Conservation (phyloP, 2,888 invertebrate genomes). For the Andrena trimmerana region DNA sequence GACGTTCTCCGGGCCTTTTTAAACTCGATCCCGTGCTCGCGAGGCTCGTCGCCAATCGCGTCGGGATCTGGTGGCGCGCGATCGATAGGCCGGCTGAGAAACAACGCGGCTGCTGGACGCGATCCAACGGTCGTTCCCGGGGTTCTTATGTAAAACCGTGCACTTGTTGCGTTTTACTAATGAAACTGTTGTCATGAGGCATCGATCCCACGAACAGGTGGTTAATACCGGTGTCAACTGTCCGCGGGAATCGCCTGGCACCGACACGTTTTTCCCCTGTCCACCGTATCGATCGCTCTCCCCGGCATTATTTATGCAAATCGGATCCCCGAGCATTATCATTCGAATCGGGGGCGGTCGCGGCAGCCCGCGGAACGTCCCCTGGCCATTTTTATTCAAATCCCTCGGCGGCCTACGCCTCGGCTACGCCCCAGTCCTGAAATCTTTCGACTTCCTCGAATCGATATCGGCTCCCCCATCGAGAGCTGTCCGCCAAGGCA, state of each 20-base stretch:
- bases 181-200: constrained; percentile 57
- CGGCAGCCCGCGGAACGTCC: background rate
- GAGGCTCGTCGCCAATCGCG: background rate
- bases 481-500: constrained; percentile 9
- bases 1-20: background rate
- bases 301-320: constrained; percentile 31
- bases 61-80: background rate
- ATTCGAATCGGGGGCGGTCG: constrained; percentile 2
- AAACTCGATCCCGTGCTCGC: background rate
- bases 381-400: constrained; percentile 22
- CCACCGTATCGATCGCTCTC: constrained; percentile 26
- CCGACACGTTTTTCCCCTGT: constrained; percentile 35
- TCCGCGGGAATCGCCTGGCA: constrained; percentile 9
- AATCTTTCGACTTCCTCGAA: background rate
- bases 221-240: constrained; percentile 47
- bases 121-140: constrained; percentile 21
- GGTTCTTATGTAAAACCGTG: constrained; percentile 43
- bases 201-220: constrained; percentile 61
- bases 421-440: too few relatives aligned
- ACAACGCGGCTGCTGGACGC: constrained; percentile 19
- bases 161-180: constrained; percentile 63
- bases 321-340: constrained; percentile 13
- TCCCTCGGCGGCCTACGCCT: background rate
- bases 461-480: background rate
- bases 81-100: background rate